Percentiles rank a stretch among this genome's conserved stretches.
Evolutionary conservation across 2,888 invertebrate genomes (phyloP).

Genomic region (Graphium colonna): DNA sequence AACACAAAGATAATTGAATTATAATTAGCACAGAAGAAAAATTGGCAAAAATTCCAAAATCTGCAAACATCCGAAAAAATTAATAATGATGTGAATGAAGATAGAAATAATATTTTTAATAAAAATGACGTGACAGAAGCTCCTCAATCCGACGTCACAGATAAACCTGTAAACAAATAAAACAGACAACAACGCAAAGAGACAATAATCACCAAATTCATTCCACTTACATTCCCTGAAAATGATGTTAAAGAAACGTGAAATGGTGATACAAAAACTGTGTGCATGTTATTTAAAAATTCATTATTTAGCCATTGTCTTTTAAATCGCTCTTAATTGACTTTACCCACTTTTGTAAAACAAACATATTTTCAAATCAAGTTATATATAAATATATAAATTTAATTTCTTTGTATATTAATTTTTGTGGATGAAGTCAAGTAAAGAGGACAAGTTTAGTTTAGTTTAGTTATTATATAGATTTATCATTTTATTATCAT

Average conservation of each 20-base stretch:
- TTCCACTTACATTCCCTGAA: constrained; percentile 76
- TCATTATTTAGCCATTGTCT: constrained; percentile 63
- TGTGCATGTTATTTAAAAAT: constrained; percentile 66
- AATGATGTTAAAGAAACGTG: constrained; percentile 64
- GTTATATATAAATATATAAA: too few species aligned
- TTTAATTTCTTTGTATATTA: too few species aligned
- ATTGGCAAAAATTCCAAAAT: constrained; percentile 59
- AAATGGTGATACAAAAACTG: constrained; percentile 72
- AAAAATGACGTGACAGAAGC: constrained; percentile 72
- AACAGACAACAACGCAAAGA: constrained; percentile 57
- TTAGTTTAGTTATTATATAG: constrained; percentile 53
- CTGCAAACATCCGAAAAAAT: constrained; percentile 71
- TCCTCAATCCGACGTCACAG: constrained; percentile 70
- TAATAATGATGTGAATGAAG: constrained; percentile 60
- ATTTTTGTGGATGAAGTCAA: constrained; percentile 35
- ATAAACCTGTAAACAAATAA: constrained; percentile 66
- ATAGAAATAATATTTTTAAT: constrained; percentile 43
- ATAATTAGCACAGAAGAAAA: constrained; percentile 26
- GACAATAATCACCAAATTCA: constrained; percentile 67
- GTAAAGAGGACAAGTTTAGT: constrained; percentile 46
- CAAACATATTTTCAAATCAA: too few species aligned
- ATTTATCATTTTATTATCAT: constrained; percentile 55
- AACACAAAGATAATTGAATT: constrained; percentile 15
- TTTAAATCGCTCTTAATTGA: constrained; percentile 57
- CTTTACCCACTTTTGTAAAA: constrained; percentile 32